Percentiles rank a stretch among this genome's conserved stretches.
Conservation (phyloP, 2,888 invertebrate species). For the Rhagophthalmus giganteus region DNA sequence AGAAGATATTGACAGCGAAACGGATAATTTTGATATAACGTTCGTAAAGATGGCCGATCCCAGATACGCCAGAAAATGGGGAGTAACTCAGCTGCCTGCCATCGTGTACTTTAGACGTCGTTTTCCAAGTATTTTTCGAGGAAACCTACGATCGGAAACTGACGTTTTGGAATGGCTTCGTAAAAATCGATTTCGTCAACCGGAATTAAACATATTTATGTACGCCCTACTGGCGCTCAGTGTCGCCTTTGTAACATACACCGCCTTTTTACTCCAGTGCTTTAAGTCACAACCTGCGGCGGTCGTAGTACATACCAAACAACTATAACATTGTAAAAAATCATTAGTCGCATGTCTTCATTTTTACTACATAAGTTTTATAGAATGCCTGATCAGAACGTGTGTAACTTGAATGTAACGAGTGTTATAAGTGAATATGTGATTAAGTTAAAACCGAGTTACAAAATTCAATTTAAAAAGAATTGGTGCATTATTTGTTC, state of each 20-base stretch:
- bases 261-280: constrained; percentile 87
- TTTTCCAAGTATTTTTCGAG: constrained; percentile 92
- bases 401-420: not conserved
- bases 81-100: constrained; percentile 86
- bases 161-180: constrained; percentile 91
- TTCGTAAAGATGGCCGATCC: constrained; percentile 94
- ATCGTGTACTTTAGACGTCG: constrained; percentile 89
- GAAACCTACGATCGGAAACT: constrained; percentile 79
- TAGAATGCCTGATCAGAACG: not conserved
- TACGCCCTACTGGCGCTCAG: constrained; percentile 86
- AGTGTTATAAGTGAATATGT: not conserved
- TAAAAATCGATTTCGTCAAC: constrained; percentile 90
- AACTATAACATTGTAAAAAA: constrained; percentile 57
- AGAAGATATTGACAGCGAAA: constrained; percentile 93
- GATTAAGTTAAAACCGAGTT: not conserved
- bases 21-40: constrained; percentile 90
- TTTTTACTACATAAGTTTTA: not conserved
- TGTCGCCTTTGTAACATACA: constrained; percentile 85
- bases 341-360: not conserved
- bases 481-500: no score
- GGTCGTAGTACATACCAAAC: constrained; percentile 66
- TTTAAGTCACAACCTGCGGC: constrained; percentile 75
- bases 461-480: no score
- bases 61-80: constrained; percentile 91
- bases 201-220: constrained; percentile 92